Conservation (phyloP, 2,113 vertebrate species). For the Kobus ellipsiprymnus region DNA sequence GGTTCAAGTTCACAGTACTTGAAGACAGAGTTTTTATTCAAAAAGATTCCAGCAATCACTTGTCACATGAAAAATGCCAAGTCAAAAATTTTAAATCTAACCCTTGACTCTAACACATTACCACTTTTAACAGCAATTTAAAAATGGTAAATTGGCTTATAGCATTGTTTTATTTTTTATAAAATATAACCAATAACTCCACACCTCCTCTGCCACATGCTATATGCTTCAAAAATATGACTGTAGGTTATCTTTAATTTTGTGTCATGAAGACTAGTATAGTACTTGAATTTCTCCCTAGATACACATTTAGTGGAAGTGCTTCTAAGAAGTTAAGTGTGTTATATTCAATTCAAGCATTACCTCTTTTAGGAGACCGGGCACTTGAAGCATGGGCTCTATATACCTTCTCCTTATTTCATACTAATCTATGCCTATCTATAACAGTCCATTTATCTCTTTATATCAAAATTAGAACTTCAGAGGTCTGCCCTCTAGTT, state of each 20-base stretch:
- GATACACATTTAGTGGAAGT: background rate
- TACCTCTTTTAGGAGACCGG: background rate
- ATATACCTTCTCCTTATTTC: background rate
- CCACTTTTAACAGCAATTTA: background rate
- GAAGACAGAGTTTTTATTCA: background rate
- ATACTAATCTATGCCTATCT: background rate
- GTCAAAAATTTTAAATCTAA: background rate
- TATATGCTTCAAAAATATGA: background rate
- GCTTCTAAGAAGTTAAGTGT: background rate
- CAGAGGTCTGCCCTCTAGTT: background rate
- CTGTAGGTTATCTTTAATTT: background rate
- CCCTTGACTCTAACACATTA: background rate
- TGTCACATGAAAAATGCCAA: background rate
- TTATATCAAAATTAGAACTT: background rate
- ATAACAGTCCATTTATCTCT: background rate
- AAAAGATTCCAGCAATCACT: background rate
- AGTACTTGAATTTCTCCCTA: background rate
- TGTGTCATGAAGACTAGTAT: background rate
- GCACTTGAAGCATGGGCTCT: background rate
- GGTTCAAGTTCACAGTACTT: background rate
- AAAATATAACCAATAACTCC: background rate
- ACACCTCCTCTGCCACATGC: background rate
- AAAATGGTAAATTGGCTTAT: background rate
- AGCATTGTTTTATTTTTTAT: background rate
- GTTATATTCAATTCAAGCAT: background rate